Conservation (phyloP, 2,888 invertebrate species). For the Nomada ruficornis region DNA sequence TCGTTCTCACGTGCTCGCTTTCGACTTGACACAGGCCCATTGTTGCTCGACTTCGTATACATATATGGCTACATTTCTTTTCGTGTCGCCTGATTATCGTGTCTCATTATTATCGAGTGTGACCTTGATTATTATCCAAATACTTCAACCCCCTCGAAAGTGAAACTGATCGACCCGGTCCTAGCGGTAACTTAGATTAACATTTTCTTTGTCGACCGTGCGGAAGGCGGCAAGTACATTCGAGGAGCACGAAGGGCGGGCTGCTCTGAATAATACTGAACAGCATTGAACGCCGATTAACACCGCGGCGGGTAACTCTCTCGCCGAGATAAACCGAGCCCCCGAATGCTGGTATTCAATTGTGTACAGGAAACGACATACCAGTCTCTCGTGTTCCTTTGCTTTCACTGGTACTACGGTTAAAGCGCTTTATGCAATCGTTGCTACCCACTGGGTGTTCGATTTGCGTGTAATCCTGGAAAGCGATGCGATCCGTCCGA, state of each 20-base stretch:
- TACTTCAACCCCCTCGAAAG: too few species aligned
- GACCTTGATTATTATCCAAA: too few species aligned
- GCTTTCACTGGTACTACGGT: conserved; percentile 45
- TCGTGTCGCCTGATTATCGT: neutral
- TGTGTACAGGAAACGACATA: neutral
- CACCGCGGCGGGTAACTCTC: neutral
- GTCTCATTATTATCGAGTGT: neutral
- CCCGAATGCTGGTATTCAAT: conserved; percentile 43
- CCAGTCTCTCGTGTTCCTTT: conserved; percentile 2
- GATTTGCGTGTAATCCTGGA: conserved; percentile 23
- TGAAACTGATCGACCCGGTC: too few species aligned
- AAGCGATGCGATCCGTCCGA: conserved; percentile 15
- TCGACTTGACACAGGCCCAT: neutral
- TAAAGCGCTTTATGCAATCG: conserved; percentile 39
- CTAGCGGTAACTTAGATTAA: too few species aligned
- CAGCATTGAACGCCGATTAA: neutral
- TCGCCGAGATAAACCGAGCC: neutral
- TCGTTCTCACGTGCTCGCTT: conserved; percentile 18
- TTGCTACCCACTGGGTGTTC: neutral
- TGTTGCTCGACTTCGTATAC: neutral
- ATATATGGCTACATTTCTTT: neutral
- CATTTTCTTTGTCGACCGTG: too few species aligned
- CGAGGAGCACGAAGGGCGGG: neutral
- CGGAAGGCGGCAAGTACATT: neutral
- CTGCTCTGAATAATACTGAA: neutral